Conservation (phyloP, 2,113 vertebrate genomes). For the Bufo gargarizans region DNA sequence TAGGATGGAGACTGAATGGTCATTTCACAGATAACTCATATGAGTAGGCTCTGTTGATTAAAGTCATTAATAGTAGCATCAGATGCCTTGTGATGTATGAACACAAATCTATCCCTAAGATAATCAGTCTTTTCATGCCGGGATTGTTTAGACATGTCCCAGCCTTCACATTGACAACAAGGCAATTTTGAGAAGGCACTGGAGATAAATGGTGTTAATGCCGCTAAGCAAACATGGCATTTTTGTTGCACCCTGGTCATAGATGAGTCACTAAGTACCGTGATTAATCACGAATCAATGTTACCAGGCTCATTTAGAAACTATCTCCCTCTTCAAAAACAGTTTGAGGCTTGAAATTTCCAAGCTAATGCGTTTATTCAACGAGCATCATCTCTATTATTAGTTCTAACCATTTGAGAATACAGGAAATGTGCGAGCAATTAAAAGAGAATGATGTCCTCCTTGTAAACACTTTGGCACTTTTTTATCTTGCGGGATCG, state of each 20-base stretch:
- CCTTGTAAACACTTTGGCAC: constrained; percentile 71
- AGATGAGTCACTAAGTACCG: constrained; percentile 77
- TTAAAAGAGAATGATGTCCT: constrained; percentile 73
- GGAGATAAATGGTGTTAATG: constrained; percentile 75
- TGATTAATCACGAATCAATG: constrained; percentile 80
- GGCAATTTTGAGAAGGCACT: constrained; percentile 70
- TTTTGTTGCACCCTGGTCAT: constrained; percentile 72
- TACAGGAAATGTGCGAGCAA: constrained; percentile 73
- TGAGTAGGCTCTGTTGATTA: constrained; percentile 55
- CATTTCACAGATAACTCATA: constrained; percentile 28
- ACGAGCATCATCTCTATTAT: constrained; percentile 70
- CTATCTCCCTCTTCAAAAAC: constrained; percentile 68
- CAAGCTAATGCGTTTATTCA: constrained; percentile 77
- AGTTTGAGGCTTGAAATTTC: constrained; percentile 72
- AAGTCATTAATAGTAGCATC: constrained; percentile 54
- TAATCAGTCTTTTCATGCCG: constrained; percentile 59
- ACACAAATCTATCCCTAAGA: constrained; percentile 57
- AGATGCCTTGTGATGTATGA: constrained; percentile 51
- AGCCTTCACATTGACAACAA: constrained; percentile 68
- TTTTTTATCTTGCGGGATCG: constrained; percentile 68
- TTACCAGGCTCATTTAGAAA: constrained; percentile 76
- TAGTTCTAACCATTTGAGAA: constrained; percentile 66
- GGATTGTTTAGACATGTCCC: constrained; percentile 60
- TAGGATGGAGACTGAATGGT: constrained; percentile 13
- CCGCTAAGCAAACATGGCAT: constrained; percentile 73